Conservation (phyloP, 2,113 vertebrate genomes). For the Marmota monax region DNA sequence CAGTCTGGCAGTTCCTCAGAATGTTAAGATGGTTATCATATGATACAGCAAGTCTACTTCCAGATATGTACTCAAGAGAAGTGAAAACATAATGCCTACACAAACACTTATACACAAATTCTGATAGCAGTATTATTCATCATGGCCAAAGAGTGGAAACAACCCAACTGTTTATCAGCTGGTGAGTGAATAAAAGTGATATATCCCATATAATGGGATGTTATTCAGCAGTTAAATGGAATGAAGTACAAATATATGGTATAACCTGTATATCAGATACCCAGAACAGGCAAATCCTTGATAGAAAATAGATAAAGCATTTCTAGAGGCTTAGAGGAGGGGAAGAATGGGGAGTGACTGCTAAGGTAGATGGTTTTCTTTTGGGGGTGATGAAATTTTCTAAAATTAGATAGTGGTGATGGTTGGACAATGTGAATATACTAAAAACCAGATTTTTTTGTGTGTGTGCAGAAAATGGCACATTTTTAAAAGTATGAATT, state of each 20-base stretch:
- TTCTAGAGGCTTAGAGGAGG: not conserved
- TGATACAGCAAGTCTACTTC: not conserved
- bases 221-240: conserved; percentile 6
- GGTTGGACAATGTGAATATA: not conserved
- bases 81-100: not conserved
- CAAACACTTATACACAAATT: not conserved
- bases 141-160: conserved; percentile 21
- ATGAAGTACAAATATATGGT: not conserved
- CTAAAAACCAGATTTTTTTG: not conserved
- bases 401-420: conserved; percentile 32
- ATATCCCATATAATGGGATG: not conserved
- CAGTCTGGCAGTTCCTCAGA: not conserved
- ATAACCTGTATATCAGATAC: not conserved
- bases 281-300: not conserved
- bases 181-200: not conserved
- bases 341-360: not conserved
- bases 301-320: not conserved
- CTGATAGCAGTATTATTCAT: not conserved
- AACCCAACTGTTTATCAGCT: not conserved
- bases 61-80: not conserved
- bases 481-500: conserved; percentile 5
- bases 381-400: not conserved
- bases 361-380: not conserved
- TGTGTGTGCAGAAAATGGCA: not conserved
- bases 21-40: not conserved